phyloP scores from a whole-genome alignment of 2,888 invertebrate genomes.

The Apoderus coryli region DNA sequence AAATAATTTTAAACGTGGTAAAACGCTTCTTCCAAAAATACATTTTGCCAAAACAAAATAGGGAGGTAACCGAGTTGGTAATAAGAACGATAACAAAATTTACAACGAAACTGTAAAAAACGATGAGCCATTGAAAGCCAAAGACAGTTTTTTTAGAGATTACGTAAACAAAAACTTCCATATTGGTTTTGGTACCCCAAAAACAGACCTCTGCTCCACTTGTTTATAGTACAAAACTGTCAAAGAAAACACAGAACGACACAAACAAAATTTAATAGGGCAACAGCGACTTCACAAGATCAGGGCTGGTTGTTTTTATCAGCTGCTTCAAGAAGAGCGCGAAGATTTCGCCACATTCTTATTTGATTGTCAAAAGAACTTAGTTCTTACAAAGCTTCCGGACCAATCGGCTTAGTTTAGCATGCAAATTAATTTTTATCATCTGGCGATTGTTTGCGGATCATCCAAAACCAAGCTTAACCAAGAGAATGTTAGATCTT shows the following conservation, averaged over 20 bases:
- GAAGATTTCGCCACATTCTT: conserved; percentile 3
- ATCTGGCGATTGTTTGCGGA: conserved; percentile 25
- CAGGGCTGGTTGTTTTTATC: too few species aligned
- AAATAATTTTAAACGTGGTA: too few species aligned
- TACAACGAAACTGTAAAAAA: too few species aligned
- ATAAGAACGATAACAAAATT: too few species aligned
- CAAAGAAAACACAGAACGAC: conserved; percentile 5
- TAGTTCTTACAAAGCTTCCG: conserved; percentile 22
- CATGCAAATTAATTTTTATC: conserved; percentile 25
- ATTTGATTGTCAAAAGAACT: conserved; percentile 23
- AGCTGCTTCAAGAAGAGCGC: background rate
- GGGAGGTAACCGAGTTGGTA: too few species aligned
- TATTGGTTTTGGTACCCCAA: conserved; percentile 5
- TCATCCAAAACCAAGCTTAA: conserved; percentile 19
- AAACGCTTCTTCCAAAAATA: too few species aligned
- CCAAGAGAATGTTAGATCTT: conserved; percentile 16
- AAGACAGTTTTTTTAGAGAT: conserved; percentile 8
- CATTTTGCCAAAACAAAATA: too few species aligned
- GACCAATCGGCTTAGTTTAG: conserved; percentile 25
- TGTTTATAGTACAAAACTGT: conserved; percentile 6
- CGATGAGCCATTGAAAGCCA: conserved; percentile 6
- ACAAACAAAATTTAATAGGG: conserved; percentile 6
- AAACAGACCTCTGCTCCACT: conserved; percentile 5
- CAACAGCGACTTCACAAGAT: too few species aligned
- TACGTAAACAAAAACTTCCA: background rate